Conservation (phyloP, 2,888 invertebrate species). For the Perithous albicinctus region DNA sequence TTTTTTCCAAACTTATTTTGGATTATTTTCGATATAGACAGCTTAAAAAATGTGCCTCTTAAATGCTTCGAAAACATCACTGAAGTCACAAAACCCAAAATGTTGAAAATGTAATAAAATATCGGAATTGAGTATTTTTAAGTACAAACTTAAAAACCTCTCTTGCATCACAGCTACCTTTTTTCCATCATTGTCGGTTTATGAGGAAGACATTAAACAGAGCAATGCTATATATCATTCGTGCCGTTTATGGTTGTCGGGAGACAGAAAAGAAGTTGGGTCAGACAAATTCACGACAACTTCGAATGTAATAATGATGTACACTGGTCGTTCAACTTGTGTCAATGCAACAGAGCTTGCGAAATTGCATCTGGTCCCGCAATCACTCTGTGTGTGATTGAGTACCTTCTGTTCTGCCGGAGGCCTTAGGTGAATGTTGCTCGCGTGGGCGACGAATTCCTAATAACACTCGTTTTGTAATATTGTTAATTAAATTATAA, state of each 20-base stretch:
- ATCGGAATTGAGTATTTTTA: neutral
- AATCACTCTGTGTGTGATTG: neutral
- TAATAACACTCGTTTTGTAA: neutral
- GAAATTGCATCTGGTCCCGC: constrained; percentile 17
- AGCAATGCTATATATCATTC: neutral
- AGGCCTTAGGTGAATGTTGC: neutral
- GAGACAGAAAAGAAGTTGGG: neutral
- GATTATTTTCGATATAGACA: no score
- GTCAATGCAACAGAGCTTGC: constrained; percentile 19
- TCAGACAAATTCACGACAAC: constrained; percentile 2
- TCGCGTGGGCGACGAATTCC: neutral
- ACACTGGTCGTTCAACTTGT: constrained; percentile 51
- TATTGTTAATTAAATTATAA: no score
- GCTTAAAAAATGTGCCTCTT: no score
- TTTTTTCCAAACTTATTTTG: no score
- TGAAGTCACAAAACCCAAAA: no score
- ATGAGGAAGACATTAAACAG: neutral
- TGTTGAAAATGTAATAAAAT: neutral
- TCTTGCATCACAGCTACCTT: neutral
- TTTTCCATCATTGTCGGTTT: neutral
- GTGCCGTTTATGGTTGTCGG: neutral
- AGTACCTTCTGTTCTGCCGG: neutral
- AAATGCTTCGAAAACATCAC: no score
- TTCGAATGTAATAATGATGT: constrained; percentile 10
- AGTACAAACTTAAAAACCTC: neutral